phyloP scores from a whole-genome alignment of 2,888 invertebrate genomes.

The Phragmatobia fuliginosa region DNA sequence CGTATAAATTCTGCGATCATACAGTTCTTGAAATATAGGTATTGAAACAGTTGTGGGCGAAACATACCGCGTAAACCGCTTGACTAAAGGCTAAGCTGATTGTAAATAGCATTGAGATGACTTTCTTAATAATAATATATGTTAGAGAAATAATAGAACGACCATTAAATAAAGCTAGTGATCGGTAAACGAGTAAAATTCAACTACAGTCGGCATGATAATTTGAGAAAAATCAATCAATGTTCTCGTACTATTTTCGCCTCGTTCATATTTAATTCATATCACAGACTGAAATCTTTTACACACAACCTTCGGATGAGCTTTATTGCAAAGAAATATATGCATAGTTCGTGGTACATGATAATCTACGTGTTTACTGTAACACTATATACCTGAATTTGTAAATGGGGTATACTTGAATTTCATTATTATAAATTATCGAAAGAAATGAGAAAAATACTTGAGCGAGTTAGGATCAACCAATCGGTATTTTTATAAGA shows the following conservation, averaged over 20 bases:
- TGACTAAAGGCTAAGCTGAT: background rate
- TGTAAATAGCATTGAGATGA: background rate
- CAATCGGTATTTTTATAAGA: background rate
- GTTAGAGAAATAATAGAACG: background rate
- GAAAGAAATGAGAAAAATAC: background rate
- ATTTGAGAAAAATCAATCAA: too few species aligned
- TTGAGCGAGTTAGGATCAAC: background rate
- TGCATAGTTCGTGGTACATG: too few species aligned
- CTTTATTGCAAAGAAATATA: too few species aligned
- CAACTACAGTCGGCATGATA: too few species aligned
- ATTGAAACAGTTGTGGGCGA: background rate
- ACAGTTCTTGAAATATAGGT: slow-evolving; percentile 9
- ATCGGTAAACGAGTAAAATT: too few species aligned
- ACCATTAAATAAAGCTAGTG: background rate
- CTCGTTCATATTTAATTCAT: too few species aligned
- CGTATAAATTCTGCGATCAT: slow-evolving; percentile 5
- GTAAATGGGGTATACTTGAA: too few species aligned
- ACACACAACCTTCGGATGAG: too few species aligned
- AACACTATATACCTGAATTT: too few species aligned
- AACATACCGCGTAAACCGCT: slow-evolving; percentile 2
- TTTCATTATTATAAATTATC: background rate
- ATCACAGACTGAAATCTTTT: too few species aligned
- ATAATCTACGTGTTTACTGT: too few species aligned
- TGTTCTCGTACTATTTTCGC: too few species aligned
- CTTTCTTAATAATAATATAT: slow-evolving; percentile 7